Base-by-base conservation (phyloP, 2,888 invertebrate species). In the Tetropium fuscum region DNA sequence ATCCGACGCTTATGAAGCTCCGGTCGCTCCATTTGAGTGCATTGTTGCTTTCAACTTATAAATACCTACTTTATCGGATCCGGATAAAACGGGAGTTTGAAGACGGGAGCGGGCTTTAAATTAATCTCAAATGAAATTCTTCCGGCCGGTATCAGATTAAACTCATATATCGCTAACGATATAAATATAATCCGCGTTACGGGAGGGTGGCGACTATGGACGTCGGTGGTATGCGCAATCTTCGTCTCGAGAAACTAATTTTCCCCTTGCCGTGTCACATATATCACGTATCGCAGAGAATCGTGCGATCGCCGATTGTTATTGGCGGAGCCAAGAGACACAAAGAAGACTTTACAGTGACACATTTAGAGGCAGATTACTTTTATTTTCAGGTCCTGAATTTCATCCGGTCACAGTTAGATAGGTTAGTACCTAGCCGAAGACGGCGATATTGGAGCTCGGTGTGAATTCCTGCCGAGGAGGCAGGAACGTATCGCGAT, bases 261-360 rank as follows among this genome's bases (percentile, higher is more conserved):
- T 81, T 80, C 78, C 74, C 75, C 72, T 74, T 72, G 74, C 77
- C 75, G 76, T 76, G 81, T 81, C 81, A 79, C 81, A 82, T 82
- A 81, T 81, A 82, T 82, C 82, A 82, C 80, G 80, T 77, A 77
- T 78, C 74, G 77, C 69, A 69, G 68, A 63, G 68, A 63, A 66
- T 53, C 67, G 66, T 66, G 70, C 70, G 72, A 74, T 72, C 76
- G 74, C 75, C 79, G 75, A 78, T 77, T 78, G 78, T 80, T 79
- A 80, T 80, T 79, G 78, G 75, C 74, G 74, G 62, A 72, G 71
- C 71, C 72, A 73, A 77, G 77, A 78, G 79, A 80, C 78, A 80
- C 81, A 81, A 81, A 81, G 81, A 80, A 81, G 81, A 81, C 80
- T 82, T 82, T 81, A 81, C 80, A 76, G 75, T 81, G 82, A 81